Evolutionary conservation across 2,888 invertebrate genomes (phyloP), one percentile per base, ranked within the genome.

Genomic region (Meteorus colon): DNA sequence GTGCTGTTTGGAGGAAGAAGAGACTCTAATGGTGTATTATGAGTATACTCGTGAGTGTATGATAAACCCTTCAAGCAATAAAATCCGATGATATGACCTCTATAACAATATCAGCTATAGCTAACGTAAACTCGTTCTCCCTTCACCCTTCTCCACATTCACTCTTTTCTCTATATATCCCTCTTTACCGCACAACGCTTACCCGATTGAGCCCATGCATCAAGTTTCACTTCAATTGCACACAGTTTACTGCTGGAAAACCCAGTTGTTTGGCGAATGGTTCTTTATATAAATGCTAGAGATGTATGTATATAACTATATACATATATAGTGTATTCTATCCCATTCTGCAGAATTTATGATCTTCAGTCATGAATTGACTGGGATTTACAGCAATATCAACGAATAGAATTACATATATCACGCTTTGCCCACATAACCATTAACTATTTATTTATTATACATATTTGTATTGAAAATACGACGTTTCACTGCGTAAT

Each of bases 141-240:
- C 8, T 8, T 34, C 34, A 34, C 4, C 34, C 4, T 34, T 34
- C 34, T 1, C 34, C 24, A 41, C 66, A 12, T 24, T 24, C n/a
- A 8, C 6, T 55, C 1, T 55, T 12, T 55, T 6, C 24, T 24
- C 4, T 19, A 55, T 55, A 55, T 19, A 55, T 19, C 4, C 24
- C 6, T 55, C 10, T 55, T 19, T 24, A 8, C 55, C 55, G 6
- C 24, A 55, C 24, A 24, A 55, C 19, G 55, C 62, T 72, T 67
- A 60, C 55, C 8, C 24, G 79, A 66, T 74, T 45, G 69, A 68
- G 51, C 75, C 79, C 79, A 81, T 84, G 78, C 79, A 84, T 84
- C 82, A 82, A 82, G 71, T 74, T 31, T 74, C 77, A 73, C 79
- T 77, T 83, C 83, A 81, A 84, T 84, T 81, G 84, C 83, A 83